Evolutionary conservation across 1,140 invertebrate genomes (phyloP), one percentile per base, ranked within the genome.

Genomic region (Telenomus remus): DNA sequence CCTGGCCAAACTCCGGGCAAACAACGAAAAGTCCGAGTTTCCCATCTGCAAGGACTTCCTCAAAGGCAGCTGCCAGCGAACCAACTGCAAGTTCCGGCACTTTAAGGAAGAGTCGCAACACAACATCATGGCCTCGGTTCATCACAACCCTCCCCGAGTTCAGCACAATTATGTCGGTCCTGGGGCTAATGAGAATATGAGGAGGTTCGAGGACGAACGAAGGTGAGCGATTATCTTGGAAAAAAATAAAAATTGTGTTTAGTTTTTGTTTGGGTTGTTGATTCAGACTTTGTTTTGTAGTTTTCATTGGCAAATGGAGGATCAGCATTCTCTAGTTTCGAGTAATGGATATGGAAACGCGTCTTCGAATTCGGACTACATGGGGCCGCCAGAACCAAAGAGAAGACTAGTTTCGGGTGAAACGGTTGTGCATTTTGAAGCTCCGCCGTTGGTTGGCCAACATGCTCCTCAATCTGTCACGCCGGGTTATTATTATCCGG

Each of bases 41-140:
- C 92, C 93, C 0, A 85, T 94, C 42, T 95, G 94, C 80, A 94
- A 94, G 82, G 93, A 95, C 81, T 95, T 91, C 81, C 83, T 94
- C 15, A 94, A 94, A 82, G 93, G 93, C 1, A 90, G 91, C 50
- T 95, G 94, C 81, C 88, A 92, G 35, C 89, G 91, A 15, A 85
- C 79, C 0, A 86, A 81, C 46, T 87, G 83, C 46, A 86, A 87
- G 64, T 87, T 84, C 46, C 76, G 82, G 3, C 85, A 86, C 43
- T 84, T 78, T 42, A 86, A 82, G 39, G 84, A 85, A 63, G 82
- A 85, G 59, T 60, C 81, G 50, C 80, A 89, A 79, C 80, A 88
- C 10, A 85, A 80, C 63, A 37, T 84, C 16, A 75, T 83, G 0
- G 16, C 80, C 4, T 65, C 80, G 10, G 78, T 81, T 0, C 82